Evolutionary conservation across 2,797 vertebrate species (phyloP).

Genomic region (Acanthurus leucopareius): DNA sequence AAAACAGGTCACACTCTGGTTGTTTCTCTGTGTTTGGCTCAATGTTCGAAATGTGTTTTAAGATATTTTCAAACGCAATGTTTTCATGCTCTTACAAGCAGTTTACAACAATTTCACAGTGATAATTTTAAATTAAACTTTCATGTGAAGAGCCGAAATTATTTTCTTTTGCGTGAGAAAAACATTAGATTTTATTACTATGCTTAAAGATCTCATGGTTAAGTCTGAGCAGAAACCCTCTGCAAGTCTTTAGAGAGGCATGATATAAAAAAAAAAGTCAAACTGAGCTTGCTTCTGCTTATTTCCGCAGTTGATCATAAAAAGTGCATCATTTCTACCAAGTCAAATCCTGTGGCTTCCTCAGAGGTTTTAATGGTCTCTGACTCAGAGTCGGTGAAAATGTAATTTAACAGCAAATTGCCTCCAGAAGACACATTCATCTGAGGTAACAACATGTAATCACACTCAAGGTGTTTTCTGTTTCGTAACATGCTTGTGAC

Average conservation of each 20-base stretch:
- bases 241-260: constrained; percentile 58
- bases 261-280: constrained; percentile 47
- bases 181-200: constrained; percentile 56
- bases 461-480: constrained; percentile 29
- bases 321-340: constrained; percentile 55
- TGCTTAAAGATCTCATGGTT: constrained; percentile 50
- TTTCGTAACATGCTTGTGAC: constrained; percentile 35
- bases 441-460: constrained; percentile 45
- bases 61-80: neutral
- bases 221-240: constrained; percentile 50
- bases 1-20: neutral
- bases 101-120: neutral
- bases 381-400: constrained; percentile 59
- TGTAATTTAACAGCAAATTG: constrained; percentile 66
- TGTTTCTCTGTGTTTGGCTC: neutral
- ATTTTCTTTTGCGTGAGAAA: constrained; percentile 26
- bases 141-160: constrained; percentile 10
- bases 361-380: constrained; percentile 51
- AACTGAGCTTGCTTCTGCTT: constrained; percentile 40
- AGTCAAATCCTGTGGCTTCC: constrained; percentile 48
- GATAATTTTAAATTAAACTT: constrained; percentile 37
- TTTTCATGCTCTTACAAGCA: constrained; percentile 6
- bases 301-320: constrained; percentile 72
- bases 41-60: neutral
- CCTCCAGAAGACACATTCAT: constrained; percentile 46